Base-by-base conservation (phyloP, 1,140 invertebrate genomes). In the Eulimnadia texana region DNA sequence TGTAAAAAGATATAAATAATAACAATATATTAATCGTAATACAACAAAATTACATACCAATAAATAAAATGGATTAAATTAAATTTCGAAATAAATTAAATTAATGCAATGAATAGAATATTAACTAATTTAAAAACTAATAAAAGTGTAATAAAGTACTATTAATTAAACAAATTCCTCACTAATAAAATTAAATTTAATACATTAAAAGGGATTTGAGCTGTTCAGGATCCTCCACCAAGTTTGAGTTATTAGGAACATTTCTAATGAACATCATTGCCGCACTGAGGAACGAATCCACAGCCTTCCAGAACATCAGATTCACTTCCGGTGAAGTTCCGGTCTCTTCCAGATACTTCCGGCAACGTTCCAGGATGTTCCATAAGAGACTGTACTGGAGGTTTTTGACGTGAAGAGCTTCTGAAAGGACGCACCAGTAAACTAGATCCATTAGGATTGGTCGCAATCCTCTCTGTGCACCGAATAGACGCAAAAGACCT, bases 121-220 rank as follows among this genome's bases (percentile, higher is more conserved):
- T n/a, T n/a, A n/a, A n/a, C n/a, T n/a, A n/a, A n/a, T n/a, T 2
- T 3, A 16, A 3, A 19, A 2, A 16, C 3, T 16, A 57, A 1
- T 3, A 33, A 29, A 42, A 10, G 10, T 52, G 27, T 49, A 53
- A 27, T 13, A 50, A 6, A 64, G 71, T 72, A 84, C 83, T 75
- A 88, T 89, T n/a, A n/a, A n/a, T n/a, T n/a, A n/a, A n/a, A n/a
- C n/a, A n/a, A n/a, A n/a, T n/a, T n/a, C n/a, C n/a, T n/a, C n/a
- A n/a, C n/a, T n/a, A n/a, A n/a, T n/a, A n/a, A n/a, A n/a, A n/a
- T n/a, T n/a, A n/a, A n/a, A n/a, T n/a, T n/a, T n/a, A 42, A 10
- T 61, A 61, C 60, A 28, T 51, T 10, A 61, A 51, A 20, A 61
- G 22, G 19, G 50, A 27, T 54, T 25, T 27, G 19, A 61, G 51